Percentiles rank a stretch among this genome's conserved stretches.
Conservation (phyloP, 2,797 vertebrate species). For the Hyperoplus lanceolatus region DNA sequence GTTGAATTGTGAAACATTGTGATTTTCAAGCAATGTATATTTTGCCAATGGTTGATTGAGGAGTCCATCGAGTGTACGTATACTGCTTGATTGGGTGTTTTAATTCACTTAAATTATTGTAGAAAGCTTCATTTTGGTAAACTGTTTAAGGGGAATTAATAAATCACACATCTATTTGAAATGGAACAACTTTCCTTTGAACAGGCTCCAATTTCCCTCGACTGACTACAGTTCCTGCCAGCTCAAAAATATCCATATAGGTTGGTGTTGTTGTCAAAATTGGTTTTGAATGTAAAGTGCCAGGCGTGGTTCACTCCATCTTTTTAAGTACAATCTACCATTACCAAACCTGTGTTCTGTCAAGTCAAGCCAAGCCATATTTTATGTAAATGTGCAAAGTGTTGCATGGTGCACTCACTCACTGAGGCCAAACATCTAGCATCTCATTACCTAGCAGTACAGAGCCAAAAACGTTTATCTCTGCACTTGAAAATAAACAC, state of each 20-base stretch:
- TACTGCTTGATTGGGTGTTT: neutral
- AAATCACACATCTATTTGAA: neutral
- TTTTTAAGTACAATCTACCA: neutral
- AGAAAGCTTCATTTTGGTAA: neutral
- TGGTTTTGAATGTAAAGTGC: neutral
- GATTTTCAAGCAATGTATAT: neutral
- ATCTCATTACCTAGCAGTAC: too few relatives aligned
- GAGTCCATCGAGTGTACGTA: neutral
- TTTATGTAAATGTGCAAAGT: neutral
- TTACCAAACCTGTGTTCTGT: neutral
- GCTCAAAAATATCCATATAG: neutral
- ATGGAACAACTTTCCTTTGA: neutral
- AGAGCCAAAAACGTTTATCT: slow-evolving; percentile 2
- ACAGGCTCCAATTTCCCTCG: neutral
- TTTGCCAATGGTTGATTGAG: neutral
- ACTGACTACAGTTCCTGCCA: neutral
- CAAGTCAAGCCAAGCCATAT: neutral
- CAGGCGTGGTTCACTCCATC: neutral
- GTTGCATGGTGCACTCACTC: neutral
- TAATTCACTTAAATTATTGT: neutral
- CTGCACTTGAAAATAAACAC: neutral
- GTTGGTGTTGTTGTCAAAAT: neutral
- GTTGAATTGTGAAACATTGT: neutral
- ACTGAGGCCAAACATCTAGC: neutral
- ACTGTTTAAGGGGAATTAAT: neutral